Evolutionary conservation across 1,140 invertebrate genomes (phyloP), one percentile per base, ranked within the genome.

Genomic region (Penaeus indicus): DNA sequence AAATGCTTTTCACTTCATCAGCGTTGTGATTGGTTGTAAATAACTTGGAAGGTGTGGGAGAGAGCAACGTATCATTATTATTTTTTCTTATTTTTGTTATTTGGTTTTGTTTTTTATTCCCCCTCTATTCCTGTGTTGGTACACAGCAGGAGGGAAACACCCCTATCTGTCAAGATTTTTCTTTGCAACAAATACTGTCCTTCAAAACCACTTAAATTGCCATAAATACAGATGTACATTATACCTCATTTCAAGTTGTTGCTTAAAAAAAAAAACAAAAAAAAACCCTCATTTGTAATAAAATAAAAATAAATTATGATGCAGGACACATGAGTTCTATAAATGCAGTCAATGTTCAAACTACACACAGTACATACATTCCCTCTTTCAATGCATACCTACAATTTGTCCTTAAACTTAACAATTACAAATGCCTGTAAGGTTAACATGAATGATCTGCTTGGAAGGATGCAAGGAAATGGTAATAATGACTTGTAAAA

Each of bases 41-140:
- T 83, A 83, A 83, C 62, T 67, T 83, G 81, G 47, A 83, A 67
- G 81, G 81, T 67, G 64, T 38, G 64, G 81, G 60, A 86, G 77
- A 86, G 78, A 86, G 75, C 27, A 86, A 42, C 54, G 54, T 54
- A 54, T 54, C 16, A 13, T 2, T 13, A 54, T 54, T 13, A 54
- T 54, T 54, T 11, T 54, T 54, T 54, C 54, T 54, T 54, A 16
- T 54, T 54, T 54, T 54, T 54, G 54, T 54, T 54, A 54, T 13
- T 54, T 54, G 54, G 54, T 54, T 54, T 54, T 54, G 11, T 54
- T 8, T 54, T 54, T 54, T 16, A 54, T 54, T 54, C 2, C 54
- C 54, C 54, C 54, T 16, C 54, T 54, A 13, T 1, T 16, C 16
- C 54, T 54, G 54, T 54, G 54, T 54, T 13, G 11, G 54, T 16